Evolutionary conservation across 2,113 vertebrate genomes (phyloP).

Genomic region (Oncorhynchus keta): DNA sequence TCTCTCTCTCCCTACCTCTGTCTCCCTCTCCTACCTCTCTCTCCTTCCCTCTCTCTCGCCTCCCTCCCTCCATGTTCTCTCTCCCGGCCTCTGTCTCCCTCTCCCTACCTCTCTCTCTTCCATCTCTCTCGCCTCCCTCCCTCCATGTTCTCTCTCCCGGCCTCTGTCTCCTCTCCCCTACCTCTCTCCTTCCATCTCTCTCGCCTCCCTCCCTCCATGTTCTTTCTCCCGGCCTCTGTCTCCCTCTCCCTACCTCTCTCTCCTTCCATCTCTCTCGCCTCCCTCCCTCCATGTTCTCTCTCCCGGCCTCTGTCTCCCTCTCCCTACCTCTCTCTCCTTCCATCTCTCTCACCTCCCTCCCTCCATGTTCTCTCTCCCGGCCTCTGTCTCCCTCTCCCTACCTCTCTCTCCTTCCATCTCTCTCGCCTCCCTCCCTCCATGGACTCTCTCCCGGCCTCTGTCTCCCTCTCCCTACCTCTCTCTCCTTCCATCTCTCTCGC

Average conservation of each 20-base stretch:
- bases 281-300: constrained; percentile 7
- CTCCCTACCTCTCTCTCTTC: neutral
- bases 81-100: neutral
- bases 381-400: neutral
- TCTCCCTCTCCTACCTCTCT: neutral
- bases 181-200: neutral
- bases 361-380: constrained; percentile 1
- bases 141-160: constrained; percentile 1
- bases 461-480: neutral
- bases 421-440: constrained; percentile 4
- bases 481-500: neutral
- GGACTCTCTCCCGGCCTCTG: constrained; percentile 4
- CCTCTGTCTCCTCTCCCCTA: neutral
- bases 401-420: neutral
- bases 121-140: neutral
- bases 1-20: neutral
- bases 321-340: neutral
- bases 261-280: neutral
- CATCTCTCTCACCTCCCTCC: neutral
- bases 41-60: neutral
- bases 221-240: neutral
- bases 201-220: constrained; percentile 10
- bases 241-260: neutral
- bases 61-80: constrained; percentile 8
- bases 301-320: neutral